phyloP scores from a whole-genome alignment of 2,113 vertebrate genomes.

The Gnathonemus longibarbis region DNA sequence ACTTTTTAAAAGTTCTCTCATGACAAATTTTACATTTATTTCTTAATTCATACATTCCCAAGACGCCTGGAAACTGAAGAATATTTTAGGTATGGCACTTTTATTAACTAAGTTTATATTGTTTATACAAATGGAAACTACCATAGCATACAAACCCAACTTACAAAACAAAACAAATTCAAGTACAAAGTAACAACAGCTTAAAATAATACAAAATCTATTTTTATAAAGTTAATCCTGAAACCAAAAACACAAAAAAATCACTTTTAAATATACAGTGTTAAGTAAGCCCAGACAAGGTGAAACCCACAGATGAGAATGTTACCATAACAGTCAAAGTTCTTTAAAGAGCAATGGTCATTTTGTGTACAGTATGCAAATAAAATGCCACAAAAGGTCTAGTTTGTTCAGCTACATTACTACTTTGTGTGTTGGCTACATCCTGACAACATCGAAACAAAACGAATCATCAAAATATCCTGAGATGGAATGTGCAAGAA shows the following conservation, averaged over 20 bases:
- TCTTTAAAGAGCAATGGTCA: background rate
- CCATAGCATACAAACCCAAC: background rate
- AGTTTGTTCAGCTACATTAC: background rate
- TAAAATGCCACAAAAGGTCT: background rate
- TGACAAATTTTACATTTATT: background rate
- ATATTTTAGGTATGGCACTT: background rate
- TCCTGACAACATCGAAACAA: background rate
- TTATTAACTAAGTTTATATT: conserved; percentile 1
- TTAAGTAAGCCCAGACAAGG: background rate
- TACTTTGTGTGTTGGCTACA: background rate
- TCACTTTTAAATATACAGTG: background rate
- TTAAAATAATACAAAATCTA: background rate
- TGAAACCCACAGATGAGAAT: background rate
- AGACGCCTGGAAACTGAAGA: background rate
- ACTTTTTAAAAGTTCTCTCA: background rate
- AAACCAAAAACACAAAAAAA: background rate
- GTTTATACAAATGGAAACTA: background rate
- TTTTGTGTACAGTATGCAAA: background rate
- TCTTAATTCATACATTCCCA: background rate
- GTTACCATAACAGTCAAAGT: background rate
- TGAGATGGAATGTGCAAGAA: conserved; percentile 7
- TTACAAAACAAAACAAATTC: conserved; percentile 7
- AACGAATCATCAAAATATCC: background rate
- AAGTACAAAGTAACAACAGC: conserved; percentile 1
- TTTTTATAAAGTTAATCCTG: background rate